These are phyloP conservation scores for Alexandromys fortis DNA, from an alignment of 2,113 vertebrate genomes.

Conservation along the genomic window DNA sequence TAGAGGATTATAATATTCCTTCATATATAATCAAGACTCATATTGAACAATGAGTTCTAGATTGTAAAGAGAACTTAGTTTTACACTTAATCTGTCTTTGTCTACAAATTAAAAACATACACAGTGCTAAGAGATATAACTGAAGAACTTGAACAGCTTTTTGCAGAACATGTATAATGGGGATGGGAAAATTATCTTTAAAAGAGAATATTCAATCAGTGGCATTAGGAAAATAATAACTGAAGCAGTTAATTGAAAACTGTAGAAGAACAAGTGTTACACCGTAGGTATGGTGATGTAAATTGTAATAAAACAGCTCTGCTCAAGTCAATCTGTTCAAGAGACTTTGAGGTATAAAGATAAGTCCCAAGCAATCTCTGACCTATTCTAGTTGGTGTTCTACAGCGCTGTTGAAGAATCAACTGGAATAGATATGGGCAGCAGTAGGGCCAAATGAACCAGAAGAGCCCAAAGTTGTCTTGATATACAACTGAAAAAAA, in stretches of 20 bases:
- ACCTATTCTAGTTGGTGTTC: neutral
- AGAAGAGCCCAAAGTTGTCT: neutral
- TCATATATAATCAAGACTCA: conserved; percentile 3
- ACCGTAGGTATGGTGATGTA: neutral
- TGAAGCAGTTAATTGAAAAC: too few relatives aligned
- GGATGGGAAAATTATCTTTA: conserved; percentile 10
- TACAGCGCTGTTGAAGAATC: neutral
- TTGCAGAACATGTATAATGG: neutral
- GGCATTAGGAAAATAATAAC: neutral
- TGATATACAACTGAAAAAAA: neutral
- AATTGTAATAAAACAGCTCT: conserved; percentile 40
- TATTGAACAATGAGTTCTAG: conserved; percentile 6
- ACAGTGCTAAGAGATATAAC: neutral
- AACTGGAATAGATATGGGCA: neutral
- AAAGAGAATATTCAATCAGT: conserved; percentile 13
- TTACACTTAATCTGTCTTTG: neutral
- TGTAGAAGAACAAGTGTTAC: conserved; percentile 3
- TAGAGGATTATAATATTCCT: neutral
- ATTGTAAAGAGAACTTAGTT: neutral
- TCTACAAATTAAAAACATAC: neutral
- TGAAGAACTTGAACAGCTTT: conserved; percentile 34
- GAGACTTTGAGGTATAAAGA: neutral
- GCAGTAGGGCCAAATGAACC: neutral
- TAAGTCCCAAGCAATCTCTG: neutral
- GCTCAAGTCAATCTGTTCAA: neutral